Evolutionary conservation across 2,888 invertebrate genomes (phyloP), one percentile per base, ranked within the genome.

Genomic region (Phaonia tiefii): DNA sequence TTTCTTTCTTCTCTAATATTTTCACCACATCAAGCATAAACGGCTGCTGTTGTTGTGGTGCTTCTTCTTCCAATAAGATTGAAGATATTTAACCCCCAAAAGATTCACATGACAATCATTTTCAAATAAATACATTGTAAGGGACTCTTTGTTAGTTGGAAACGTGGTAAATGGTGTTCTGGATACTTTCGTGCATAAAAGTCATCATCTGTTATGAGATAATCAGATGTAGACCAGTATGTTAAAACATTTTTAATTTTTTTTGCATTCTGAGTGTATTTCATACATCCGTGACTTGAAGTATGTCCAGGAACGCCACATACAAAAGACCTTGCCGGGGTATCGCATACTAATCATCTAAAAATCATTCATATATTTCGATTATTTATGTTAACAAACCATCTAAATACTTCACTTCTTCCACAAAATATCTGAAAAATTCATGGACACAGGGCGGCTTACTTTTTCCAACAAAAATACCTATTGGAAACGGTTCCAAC

Each of bases 381-480:
- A 66, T 66, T 31, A 66, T 49, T 66, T 49, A 66, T 49, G 17
- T 67, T 31, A 67, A 49, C 37, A 67, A 26, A 49, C 49, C 49
- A 67, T 67, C 67, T 51, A 67, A 67, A 51, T 67, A 49, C 26
- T 69, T 69, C 37, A 54, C 39, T 69, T 69, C 54, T 51, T 69
- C 20, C 39, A 69, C 67, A 39, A 69, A 69, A 69, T 69, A 37
- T 69, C n/a, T 37, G 13, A 51, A 69, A 69, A 51, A 67, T 67
- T 49, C 37, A 31, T 31, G 67, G 26, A 67, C 51, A 37, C 37
- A 5, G 26, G 49, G 37, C 37, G 67, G 67, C 51, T 49, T 67
- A 51, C 51, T 67, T n/a, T 11, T 51, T 26, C 58, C 58, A 31
- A 58, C 58, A 58, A 26, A 58, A 58, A 58, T 15, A 26, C 58